Percentiles rank a stretch among this genome's conserved stretches.
Evolutionary conservation across 2,113 vertebrate species (phyloP).

Genomic region (Actenoides lindsayi): DNA sequence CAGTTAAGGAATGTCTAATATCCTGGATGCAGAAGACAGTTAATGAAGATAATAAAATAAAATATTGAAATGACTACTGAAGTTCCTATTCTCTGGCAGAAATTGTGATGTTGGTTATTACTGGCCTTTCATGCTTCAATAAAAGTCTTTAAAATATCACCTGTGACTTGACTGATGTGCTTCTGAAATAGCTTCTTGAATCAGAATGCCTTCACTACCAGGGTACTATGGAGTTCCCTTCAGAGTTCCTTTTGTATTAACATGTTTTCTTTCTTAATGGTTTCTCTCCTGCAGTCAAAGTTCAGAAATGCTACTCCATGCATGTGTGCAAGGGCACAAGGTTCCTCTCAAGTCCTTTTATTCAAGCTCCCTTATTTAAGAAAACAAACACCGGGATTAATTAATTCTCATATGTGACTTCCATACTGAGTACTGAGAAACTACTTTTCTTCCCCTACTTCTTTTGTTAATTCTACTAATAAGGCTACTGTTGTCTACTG

Average conservation of each 20-base stretch:
- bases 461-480: background rate
- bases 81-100: conserved; percentile 4
- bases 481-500: background rate
- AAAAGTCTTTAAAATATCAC: conserved; percentile 8
- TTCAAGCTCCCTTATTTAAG: background rate
- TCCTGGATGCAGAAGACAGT: background rate
- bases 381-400: background rate
- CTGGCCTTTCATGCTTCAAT: background rate
- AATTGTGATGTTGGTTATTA: background rate
- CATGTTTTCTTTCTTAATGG: background rate
- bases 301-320: background rate
- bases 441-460: background rate
- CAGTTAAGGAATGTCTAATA: background rate
- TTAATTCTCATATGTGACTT: background rate
- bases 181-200: background rate
- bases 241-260: background rate
- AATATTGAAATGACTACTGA: background rate
- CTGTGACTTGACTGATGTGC: background rate
- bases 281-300: background rate
- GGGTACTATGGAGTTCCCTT: background rate
- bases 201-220: background rate
- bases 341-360: background rate
- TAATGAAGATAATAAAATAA: conserved; percentile 5
- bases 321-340: background rate
- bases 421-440: background rate